Conservation (phyloP, 2,888 invertebrate species). For the Scaptomyza tumidula region DNA sequence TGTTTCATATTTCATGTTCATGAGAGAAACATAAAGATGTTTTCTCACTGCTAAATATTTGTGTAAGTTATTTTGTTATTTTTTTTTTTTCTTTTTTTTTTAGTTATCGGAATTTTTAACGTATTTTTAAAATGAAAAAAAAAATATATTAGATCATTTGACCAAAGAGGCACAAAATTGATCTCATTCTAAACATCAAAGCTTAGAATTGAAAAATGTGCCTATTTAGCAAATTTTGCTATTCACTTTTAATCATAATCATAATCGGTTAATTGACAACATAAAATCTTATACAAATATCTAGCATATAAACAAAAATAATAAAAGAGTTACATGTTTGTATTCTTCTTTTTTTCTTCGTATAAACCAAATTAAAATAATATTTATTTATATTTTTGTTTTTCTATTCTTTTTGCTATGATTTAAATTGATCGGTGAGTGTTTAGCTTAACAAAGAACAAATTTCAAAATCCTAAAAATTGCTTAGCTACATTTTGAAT, state of each 20-base stretch:
- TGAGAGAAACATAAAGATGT: slow-evolving; percentile 6
- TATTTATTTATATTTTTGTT: slow-evolving; percentile 19
- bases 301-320: slow-evolving; percentile 31
- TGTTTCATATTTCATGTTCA: slow-evolving; percentile 37
- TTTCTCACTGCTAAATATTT: slow-evolving; percentile 37
- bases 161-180: slow-evolving; percentile 9
- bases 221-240: neutral
- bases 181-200: no score
- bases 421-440: slow-evolving; percentile 49
- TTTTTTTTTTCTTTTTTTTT: no score
- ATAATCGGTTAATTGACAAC: neutral
- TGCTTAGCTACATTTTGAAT: slow-evolving; percentile 65
- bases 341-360: no score
- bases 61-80: slow-evolving; percentile 15
- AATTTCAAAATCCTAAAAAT: slow-evolving; percentile 75
- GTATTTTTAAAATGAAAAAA: no score
- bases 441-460: slow-evolving; percentile 41
- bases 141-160: neutral
- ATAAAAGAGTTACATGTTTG: slow-evolving; percentile 4
- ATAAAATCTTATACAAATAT: slow-evolving; percentile 41
- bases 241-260: neutral
- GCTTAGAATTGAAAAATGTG: no score
- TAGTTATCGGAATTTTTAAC: no score
- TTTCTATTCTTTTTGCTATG: slow-evolving; percentile 11
- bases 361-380: neutral